Percentiles rank a stretch among this genome's conserved stretches.
Evolutionary conservation across 1,140 invertebrate genomes (phyloP).

Genomic region (Magallana angulata): DNA sequence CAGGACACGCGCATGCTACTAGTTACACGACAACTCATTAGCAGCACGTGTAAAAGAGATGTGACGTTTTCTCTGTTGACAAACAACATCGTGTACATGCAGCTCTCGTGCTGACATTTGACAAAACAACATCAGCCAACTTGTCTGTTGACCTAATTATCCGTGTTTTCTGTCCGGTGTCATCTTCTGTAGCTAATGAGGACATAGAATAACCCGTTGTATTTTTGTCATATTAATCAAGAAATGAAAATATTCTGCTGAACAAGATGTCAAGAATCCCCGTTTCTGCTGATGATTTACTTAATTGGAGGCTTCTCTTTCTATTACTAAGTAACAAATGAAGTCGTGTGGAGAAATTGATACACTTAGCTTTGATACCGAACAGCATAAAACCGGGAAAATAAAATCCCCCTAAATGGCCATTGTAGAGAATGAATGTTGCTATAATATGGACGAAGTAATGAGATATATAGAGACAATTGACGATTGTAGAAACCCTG

Average conservation of each 20-base stretch:
- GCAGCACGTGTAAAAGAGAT: background rate
- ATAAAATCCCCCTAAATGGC: background rate
- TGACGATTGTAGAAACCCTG: too few relatives aligned
- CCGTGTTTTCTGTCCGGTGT: constrained; percentile 1
- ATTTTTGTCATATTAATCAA: background rate
- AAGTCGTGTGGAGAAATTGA: background rate
- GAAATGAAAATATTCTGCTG: background rate
- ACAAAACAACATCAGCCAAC: constrained; percentile 14
- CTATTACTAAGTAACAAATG: background rate
- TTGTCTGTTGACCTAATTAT: background rate
- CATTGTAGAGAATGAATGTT: background rate
- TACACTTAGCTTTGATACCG: background rate
- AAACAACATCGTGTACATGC: constrained; percentile 2
- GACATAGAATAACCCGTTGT: background rate
- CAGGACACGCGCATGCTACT: too few relatives aligned
- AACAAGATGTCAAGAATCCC: constrained; percentile 15
- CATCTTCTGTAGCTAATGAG: constrained; percentile 13
- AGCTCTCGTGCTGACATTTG: constrained; percentile 1
- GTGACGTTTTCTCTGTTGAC: constrained; percentile 17
- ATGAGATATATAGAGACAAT: background rate
- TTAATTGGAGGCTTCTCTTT: background rate
- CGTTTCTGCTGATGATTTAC: background rate
- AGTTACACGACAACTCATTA: constrained; percentile 3
- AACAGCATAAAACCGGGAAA: background rate
- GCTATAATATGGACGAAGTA: background rate